Conservation (phyloP, 1,140 invertebrate genomes). For the Drosophila prosaltans region DNA sequence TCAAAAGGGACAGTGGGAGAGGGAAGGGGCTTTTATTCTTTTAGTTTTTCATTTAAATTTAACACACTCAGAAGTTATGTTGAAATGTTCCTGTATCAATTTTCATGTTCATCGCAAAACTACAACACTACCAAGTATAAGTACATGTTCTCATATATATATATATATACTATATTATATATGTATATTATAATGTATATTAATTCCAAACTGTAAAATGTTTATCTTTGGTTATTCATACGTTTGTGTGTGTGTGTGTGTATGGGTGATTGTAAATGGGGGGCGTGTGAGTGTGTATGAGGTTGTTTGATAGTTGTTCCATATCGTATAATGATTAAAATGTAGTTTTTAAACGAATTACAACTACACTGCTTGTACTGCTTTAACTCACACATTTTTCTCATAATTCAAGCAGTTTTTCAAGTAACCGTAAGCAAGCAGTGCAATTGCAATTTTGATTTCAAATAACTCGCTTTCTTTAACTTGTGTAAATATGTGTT, state of each 20-base stretch:
- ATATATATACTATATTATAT: slow-evolving; percentile 44
- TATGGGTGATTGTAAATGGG: slow-evolving; percentile 19
- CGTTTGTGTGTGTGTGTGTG: slow-evolving; percentile 28
- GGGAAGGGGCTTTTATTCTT: not conserved
- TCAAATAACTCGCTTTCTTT: slow-evolving; percentile 68
- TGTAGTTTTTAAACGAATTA: no score
- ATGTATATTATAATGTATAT: slow-evolving; percentile 26
- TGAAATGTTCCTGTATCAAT: slow-evolving; percentile 80
- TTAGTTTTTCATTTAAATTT: slow-evolving; percentile 45
- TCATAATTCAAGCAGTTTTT: no score
- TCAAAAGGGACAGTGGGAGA: slow-evolving; percentile 37
- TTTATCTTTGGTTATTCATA: slow-evolving; percentile 25
- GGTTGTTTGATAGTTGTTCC: slow-evolving; percentile 18
- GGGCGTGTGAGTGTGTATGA: slow-evolving; percentile 26
- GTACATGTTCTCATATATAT: slow-evolving; percentile 54
- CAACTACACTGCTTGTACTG: not conserved
- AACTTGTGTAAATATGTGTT: slow-evolving; percentile 77
- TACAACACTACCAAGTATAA: slow-evolving; percentile 73
- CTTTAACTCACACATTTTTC: no score
- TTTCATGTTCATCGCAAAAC: slow-evolving; percentile 57
- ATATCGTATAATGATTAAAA: not conserved
- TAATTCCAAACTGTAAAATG: slow-evolving; percentile 19
- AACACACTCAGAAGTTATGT: slow-evolving; percentile 76
- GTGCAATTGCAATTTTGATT: slow-evolving; percentile 42
- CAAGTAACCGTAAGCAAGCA: not conserved